Percentiles rank a stretch among this genome's conserved stretches.
Evolutionary conservation across 1,140 invertebrate genomes (phyloP).

Genomic region (Zaprionus ornatus): DNA sequence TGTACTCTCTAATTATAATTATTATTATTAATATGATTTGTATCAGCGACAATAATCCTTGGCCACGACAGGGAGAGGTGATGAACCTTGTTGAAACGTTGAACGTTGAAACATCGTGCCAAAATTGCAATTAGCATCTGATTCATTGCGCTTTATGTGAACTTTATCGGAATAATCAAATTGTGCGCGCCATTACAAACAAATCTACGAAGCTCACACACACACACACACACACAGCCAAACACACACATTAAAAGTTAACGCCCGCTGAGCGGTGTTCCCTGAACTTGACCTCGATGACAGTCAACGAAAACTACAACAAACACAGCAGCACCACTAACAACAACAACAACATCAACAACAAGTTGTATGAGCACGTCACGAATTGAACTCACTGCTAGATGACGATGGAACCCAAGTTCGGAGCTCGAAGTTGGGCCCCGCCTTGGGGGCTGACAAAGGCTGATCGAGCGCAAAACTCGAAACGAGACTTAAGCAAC

Average conservation of each 20-base stretch:
- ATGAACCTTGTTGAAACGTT: slow-evolving; percentile 11
- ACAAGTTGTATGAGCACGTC: slow-evolving; percentile 39
- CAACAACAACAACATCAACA: slow-evolving; percentile 14
- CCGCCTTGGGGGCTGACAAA: not conserved
- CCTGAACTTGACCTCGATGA: slow-evolving; percentile 74
- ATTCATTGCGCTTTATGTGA: not conserved
- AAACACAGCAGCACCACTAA: not conserved
- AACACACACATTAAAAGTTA: not conserved
- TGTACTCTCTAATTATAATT: not conserved
- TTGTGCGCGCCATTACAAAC: slow-evolving; percentile 3
- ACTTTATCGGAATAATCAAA: slow-evolving; percentile 13
- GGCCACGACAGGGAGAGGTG: not conserved
- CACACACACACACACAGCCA: not conserved
- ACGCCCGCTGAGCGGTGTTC: slow-evolving; percentile 48
- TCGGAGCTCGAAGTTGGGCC: not conserved
- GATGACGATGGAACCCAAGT: slow-evolving; percentile 1
- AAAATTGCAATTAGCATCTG: slow-evolving; percentile 20
- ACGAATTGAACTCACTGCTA: slow-evolving; percentile 30
- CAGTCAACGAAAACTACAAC: slow-evolving; percentile 18
- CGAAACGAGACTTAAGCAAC: slow-evolving; percentile 47
- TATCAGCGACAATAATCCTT: not conserved
- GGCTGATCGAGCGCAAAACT: slow-evolving; percentile 38
- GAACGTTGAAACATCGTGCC: not conserved
- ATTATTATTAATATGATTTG: not conserved
- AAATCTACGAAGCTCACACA: slow-evolving; percentile 3